Conservation (phyloP, 2,888 invertebrate genomes). For the Stenodema calcarata region DNA sequence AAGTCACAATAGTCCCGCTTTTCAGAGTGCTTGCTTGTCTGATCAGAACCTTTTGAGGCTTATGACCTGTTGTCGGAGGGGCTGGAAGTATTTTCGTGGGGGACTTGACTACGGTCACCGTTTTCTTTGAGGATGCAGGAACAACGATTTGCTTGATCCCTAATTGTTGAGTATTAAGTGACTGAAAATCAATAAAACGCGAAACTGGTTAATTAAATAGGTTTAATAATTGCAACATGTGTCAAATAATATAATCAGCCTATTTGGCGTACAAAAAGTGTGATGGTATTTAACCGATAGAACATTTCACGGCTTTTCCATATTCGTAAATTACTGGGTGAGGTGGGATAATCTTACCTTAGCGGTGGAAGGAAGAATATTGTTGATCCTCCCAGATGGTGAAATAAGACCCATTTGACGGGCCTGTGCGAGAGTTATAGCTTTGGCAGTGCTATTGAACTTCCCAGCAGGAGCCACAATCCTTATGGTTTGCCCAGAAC, state of each 20-base stretch:
- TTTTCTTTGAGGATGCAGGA: constrained; percentile 60
- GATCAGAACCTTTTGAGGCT: constrained; percentile 66
- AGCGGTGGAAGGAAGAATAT: constrained; percentile 63
- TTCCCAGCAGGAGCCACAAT: constrained; percentile 52
- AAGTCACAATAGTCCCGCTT: constrained; percentile 53
- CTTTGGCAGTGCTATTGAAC: constrained; percentile 61
- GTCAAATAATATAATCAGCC: too few species aligned
- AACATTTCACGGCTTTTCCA: too few species aligned
- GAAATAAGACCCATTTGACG: constrained; percentile 69
- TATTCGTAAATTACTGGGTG: too few species aligned
- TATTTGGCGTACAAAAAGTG: too few species aligned
- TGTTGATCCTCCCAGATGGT: constrained; percentile 60
- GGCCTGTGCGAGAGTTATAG: constrained; percentile 71
- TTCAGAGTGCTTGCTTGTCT: constrained; percentile 60
- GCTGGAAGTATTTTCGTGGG: constrained; percentile 75
- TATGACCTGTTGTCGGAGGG: constrained; percentile 61
- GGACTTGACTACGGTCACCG: constrained; percentile 68
- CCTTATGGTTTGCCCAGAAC: constrained; percentile 54
- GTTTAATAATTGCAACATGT: too few species aligned
- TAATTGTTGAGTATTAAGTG: neutral
- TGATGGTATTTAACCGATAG: too few species aligned
- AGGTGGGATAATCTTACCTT: too few species aligned
- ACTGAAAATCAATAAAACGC: neutral
- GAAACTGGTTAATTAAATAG: neutral
- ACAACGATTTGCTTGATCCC: constrained; percentile 63